Conservation (phyloP, 1,140 invertebrate species). For the Calliphora vicina region DNA sequence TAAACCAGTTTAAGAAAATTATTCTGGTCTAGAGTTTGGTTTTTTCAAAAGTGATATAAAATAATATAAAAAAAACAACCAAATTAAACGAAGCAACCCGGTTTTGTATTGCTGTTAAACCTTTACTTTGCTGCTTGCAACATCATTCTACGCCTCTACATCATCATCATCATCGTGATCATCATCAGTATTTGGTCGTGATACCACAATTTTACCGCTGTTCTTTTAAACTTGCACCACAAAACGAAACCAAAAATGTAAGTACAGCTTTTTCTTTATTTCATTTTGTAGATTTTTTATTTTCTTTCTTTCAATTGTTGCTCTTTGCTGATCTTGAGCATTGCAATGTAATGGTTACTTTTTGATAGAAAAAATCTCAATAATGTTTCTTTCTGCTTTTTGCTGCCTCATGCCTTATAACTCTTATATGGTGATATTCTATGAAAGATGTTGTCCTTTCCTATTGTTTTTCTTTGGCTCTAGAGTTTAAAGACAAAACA, state of each 20-base stretch:
- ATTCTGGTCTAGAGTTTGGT: neutral
- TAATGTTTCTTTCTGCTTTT: neutral
- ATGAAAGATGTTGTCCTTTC: constrained; percentile 17
- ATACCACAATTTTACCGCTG: constrained; percentile 17
- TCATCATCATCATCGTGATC: neutral
- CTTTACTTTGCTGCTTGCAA: neutral
- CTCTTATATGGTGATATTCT: constrained; percentile 11
- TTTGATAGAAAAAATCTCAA: neutral
- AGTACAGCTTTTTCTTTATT: constrained; percentile 17
- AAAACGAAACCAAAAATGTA: constrained; percentile 18
- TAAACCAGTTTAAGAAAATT: neutral
- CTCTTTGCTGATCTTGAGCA: neutral
- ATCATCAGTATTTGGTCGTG: constrained; percentile 10
- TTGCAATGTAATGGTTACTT: neutral
- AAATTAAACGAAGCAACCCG: neutral
- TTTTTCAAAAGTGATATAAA: neutral
- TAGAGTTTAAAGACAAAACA: no score
- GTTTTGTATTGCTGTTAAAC: neutral
- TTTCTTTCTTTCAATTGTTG: neutral
- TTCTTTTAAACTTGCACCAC: neutral
- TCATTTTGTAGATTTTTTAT: neutral
- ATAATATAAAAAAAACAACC: neutral
- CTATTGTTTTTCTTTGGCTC: neutral
- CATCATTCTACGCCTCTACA: neutral
- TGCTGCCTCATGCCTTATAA: neutral